These are phyloP conservation scores for Grus americana DNA, from an alignment of 2,113 vertebrate species.

Conservation along the genomic window DNA sequence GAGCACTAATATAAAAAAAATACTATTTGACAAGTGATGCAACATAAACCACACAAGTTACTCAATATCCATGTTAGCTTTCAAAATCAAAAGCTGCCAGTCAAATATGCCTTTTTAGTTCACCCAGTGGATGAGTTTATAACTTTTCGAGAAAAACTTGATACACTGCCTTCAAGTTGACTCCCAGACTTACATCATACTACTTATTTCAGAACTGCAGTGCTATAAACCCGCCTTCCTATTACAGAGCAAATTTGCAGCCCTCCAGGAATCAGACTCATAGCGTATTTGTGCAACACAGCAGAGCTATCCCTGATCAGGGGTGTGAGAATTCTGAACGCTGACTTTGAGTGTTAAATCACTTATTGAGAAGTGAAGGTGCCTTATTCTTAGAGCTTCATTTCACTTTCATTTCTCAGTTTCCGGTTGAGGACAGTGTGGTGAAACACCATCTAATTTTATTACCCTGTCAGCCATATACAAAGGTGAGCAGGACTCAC, in stretches of 20 bases:
- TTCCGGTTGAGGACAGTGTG: not conserved
- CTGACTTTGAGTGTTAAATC: not conserved
- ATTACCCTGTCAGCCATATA: not conserved
- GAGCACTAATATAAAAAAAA: not conserved
- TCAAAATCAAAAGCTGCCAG: not conserved
- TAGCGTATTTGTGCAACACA: not conserved
- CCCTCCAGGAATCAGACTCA: not conserved
- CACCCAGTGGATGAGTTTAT: not conserved
- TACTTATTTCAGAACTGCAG: not conserved
- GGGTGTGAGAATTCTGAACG: not conserved
- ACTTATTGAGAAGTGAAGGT: not conserved
- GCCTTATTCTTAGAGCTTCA: not conserved
- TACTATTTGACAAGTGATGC: slow-evolving; percentile 27
- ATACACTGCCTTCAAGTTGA: not conserved
- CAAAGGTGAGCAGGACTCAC: not conserved
- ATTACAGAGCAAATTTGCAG: not conserved
- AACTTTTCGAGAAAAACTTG: not conserved
- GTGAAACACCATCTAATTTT: not conserved
- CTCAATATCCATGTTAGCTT: not conserved
- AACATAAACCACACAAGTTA: not conserved
- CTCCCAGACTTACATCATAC: not conserved
- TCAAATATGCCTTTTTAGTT: not conserved
- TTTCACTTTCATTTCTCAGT: not conserved
- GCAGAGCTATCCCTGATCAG: not conserved
- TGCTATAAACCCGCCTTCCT: not conserved